phyloP scores from a whole-genome alignment of 2,113 vertebrate genomes.

The Neopipo cinnamomea region DNA sequence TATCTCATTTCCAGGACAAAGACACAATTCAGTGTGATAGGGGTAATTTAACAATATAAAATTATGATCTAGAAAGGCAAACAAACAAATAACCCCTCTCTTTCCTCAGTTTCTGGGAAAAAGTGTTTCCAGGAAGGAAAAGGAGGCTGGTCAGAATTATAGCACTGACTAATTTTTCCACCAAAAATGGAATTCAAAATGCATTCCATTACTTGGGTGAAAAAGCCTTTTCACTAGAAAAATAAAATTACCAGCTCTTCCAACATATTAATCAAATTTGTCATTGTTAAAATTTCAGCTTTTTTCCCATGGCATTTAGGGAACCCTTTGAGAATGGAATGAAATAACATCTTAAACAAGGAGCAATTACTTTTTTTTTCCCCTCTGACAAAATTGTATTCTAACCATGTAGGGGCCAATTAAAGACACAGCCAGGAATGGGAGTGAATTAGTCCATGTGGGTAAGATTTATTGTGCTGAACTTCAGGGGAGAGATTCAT shows the following conservation, averaged over 20 bases:
- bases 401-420: neutral
- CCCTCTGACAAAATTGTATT: neutral
- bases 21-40: neutral
- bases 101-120: rapidly evolving
- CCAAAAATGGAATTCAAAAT: neutral
- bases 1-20: neutral
- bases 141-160: neutral
- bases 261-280: neutral
- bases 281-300: neutral
- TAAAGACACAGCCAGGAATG: neutral
- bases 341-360: neutral
- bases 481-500: neutral
- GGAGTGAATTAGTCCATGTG: neutral
- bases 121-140: neutral
- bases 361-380: neutral
- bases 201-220: neutral
- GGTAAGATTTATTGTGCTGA: neutral
- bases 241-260: neutral
- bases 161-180: neutral
- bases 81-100: neutral
- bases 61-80: neutral
- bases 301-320: neutral
- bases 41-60: neutral
- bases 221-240: neutral
- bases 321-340: neutral